phyloP scores from a whole-genome alignment of 1,140 invertebrate species.

The Penaeus chinensis region DNA sequence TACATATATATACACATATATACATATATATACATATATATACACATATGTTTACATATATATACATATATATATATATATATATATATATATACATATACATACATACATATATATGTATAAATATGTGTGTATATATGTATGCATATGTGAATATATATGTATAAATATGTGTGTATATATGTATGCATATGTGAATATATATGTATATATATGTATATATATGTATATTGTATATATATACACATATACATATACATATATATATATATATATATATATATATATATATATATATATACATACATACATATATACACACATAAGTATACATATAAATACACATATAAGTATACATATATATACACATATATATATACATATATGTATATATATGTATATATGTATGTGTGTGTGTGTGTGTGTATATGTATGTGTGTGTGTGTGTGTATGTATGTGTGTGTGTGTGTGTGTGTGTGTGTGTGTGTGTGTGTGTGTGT shows the following conservation, averaged over 20 bases:
- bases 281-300: too few species aligned
- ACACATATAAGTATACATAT: too few species aligned
- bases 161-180: neutral
- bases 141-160: neutral
- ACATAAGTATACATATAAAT: too few species aligned
- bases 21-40: neutral
- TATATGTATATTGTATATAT: neutral
- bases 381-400: too few species aligned
- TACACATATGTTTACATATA: slow-evolving; percentile 13
- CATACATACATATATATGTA: neutral
- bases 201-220: neutral
- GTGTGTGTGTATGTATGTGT: neutral
- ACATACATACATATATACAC: too few species aligned
- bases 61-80: slow-evolving; percentile 24
- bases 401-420: too few species aligned
- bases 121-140: neutral
- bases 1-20: neutral
- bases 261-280: too few species aligned
- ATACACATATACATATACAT: too few species aligned
- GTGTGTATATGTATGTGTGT: too few species aligned
- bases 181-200: neutral
- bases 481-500: neutral
- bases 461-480: neutral
- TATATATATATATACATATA: slow-evolving; percentile 24
- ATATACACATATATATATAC: too few species aligned